Percentiles rank a stretch among this genome's conserved stretches.
Evolutionary conservation across 1,140 invertebrate species (phyloP).

Genomic region (Augochlora pura): DNA sequence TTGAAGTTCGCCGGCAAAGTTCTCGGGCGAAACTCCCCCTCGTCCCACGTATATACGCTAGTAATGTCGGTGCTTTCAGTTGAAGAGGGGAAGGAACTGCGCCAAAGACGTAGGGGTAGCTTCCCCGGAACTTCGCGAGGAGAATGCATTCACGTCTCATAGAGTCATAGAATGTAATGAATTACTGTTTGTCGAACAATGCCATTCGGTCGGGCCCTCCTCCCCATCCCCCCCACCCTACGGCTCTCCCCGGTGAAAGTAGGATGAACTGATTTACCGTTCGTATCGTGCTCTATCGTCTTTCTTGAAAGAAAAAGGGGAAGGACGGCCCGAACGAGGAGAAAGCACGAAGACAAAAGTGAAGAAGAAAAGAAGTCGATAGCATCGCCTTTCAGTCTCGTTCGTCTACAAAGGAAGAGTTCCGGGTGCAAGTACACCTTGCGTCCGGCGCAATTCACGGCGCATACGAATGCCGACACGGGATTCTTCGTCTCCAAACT

Average conservation of each 20-base stretch:
- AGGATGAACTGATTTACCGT: conserved; percentile 64
- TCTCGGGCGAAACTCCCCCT: conserved; percentile 45
- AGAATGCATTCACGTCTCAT: conserved; percentile 64
- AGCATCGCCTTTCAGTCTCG: neutral
- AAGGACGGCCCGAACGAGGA: neutral
- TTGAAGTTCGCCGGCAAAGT: conserved; percentile 55
- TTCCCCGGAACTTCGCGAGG: conserved; percentile 52
- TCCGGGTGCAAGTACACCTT: neutral
- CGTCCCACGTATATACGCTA: conserved; percentile 23
- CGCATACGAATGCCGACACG: neutral
- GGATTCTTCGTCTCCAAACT: neutral
- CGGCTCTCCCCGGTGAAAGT: conserved; percentile 45
- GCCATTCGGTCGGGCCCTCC: conserved; percentile 44
- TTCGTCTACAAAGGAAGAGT: neutral
- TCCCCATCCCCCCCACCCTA: too few relatives aligned
- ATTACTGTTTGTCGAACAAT: conserved; percentile 71
- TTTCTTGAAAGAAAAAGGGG: conserved; percentile 5
- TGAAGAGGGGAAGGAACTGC: conserved; percentile 31
- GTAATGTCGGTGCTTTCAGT: conserved; percentile 31
- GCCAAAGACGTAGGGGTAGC: conserved; percentile 46
- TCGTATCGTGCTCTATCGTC: conserved; percentile 37
- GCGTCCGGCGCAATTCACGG: neutral
- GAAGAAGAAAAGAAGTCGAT: neutral
- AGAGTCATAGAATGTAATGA: conserved; percentile 68
- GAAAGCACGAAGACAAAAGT: neutral